Base-by-base conservation (phyloP, 2,888 invertebrate species). In the Spicauda simplicius region DNA sequence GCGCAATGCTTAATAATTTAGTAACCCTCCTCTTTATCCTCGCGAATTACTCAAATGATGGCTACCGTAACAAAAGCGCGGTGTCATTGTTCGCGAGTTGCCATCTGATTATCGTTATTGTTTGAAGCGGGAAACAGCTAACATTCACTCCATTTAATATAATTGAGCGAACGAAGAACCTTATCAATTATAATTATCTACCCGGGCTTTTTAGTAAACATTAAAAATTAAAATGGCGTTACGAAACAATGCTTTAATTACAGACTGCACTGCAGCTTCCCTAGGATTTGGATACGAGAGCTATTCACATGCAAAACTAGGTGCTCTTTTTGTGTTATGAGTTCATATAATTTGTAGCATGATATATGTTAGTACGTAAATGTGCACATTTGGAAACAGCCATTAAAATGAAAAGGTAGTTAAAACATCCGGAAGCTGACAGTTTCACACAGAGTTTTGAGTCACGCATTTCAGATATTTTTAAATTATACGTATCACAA, bases 61-160 rank as follows among this genome's bases (percentile, higher is more conserved):
- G 88, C 69, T 79, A 86, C 83, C 78, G 48, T 65, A 80, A 74
- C 70, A 74, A 79, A 81, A 79, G 76, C 80, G 82, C 83, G 81
- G 80, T 90, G 91, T 90, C 90, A 91, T 90, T 92, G 90, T 89
- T 87, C 86, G 83, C 82, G 80, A 87, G 88, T 89, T 88, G 78
- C 83, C 80, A 78, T 84, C 86, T 84, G 90, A 91, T 90, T 85
- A 86, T 84, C 77, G 85, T 91, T 87, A 91, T 91, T 92, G 92
- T 91, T 91, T 83, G 80, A 86, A 88, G 84, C 89, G 90, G 90
- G 88, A 89, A 91, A 87, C 86, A 80, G 82, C 81, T 80, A 80
- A 81, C 88, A 82, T 88, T 91, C 89, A 90, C 90, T 88, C 85
- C 86, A 91, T 88, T 91, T 89, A 85, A 85, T 88, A 87, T 88